These are phyloP conservation scores for Sylvicapra grimmia DNA, from an alignment of 2,113 vertebrate species.

Conservation along the genomic window DNA sequence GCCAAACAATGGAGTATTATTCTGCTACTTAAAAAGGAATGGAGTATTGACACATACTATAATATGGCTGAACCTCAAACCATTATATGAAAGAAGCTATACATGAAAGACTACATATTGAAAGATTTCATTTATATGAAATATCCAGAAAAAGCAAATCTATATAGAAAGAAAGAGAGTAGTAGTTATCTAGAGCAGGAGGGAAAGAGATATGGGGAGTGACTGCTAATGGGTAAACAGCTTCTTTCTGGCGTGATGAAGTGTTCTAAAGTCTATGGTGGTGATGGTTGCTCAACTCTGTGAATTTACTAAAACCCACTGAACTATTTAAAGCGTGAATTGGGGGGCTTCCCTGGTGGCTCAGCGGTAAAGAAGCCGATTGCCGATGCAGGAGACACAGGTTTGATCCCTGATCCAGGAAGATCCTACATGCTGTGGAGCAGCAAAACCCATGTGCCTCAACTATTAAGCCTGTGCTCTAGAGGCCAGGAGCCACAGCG, in stretches of 20 bases:
- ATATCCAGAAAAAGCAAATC: background rate
- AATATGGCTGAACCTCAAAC: background rate
- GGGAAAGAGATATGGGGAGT: background rate
- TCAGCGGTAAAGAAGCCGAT: background rate
- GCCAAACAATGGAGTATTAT: background rate
- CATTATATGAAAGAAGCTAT: background rate
- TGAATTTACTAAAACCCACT: background rate
- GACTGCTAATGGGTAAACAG: background rate
- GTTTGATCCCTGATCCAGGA: background rate
- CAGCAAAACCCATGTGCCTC: background rate
- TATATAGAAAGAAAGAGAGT: background rate
- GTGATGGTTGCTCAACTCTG: background rate
- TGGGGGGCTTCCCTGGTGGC: background rate
- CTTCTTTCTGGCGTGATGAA: background rate
- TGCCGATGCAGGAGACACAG: background rate
- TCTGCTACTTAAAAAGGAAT: background rate
- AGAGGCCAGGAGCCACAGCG: accelerated
- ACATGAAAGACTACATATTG: background rate
- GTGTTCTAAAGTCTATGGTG: background rate
- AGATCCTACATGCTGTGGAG: background rate
- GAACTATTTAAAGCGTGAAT: background rate
- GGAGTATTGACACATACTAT: background rate
- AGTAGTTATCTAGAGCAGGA: background rate
- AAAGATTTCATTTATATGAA: background rate
- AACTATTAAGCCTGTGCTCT: background rate